Evolutionary conservation across 1,140 invertebrate genomes (phyloP), one percentile per base, ranked within the genome.

Genomic region (Trachymyrmex cornetzi): DNA sequence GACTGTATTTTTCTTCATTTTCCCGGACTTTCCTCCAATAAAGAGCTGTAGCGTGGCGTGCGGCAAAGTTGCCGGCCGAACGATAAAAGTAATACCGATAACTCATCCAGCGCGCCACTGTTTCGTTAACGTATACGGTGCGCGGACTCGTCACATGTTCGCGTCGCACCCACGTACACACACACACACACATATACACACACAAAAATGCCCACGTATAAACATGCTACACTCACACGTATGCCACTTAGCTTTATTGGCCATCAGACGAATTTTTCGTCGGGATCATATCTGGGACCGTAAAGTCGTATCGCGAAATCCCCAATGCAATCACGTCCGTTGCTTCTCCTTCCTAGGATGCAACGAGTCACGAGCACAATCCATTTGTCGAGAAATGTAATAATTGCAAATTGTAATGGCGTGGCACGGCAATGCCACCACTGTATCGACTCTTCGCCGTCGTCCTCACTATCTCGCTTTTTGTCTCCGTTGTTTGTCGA

Each of bases 391-490:
- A 90, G 92, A 93, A 94, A 94, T 92, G 93, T 94, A 93, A 93
- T 95, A 94, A 95, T 94, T 94, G 94, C 93, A 92, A 94, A 94
- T 94, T 91, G 94, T 94, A 94, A 94, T 93, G 92, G 94, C 87
- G 88, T 87, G 81, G 90, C 89, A 88, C 86, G 91, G 91, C 90
- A 92, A 89, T 75, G 88, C 86, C 89, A 88, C 92, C 91, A 90
- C 88, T 90, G 72, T 91, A 91, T 93, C 91, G 90, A 88, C 86
- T 86, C 85, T 85, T 80, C 84, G 30, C 7, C 30, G 38, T 86
- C 80, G 55, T 74, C 30, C 75, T 44, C 66, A 67, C 71, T 88
- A 50, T 77, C 53, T 79, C 67, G 27, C 50, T 71, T 59, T 82
- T 84, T 87, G n/a, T 71, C 80, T 77, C 57, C 64, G 86, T 75